Evolutionary conservation across 2,797 vertebrate species (phyloP).

Genomic region (Pachyuromys duprasi): DNA sequence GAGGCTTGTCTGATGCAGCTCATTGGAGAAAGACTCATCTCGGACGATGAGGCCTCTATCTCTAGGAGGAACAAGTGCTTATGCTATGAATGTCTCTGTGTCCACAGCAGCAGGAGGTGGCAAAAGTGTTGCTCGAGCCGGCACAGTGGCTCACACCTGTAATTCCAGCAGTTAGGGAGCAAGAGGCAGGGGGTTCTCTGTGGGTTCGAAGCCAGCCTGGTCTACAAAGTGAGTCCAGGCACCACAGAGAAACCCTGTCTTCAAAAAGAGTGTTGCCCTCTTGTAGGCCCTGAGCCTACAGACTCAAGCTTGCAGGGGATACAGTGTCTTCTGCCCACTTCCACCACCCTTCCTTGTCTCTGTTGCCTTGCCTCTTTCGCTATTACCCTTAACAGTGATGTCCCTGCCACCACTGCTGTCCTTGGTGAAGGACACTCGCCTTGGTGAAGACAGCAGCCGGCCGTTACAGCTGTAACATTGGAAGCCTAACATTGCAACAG

Average conservation of each 20-base stretch:
- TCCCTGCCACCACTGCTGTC: not conserved
- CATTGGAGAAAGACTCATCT: not conserved
- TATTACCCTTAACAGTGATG: too few relatives aligned
- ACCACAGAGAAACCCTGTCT: too few relatives aligned
- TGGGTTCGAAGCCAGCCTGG: too few relatives aligned
- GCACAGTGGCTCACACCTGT: too few relatives aligned
- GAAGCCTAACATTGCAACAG: too few relatives aligned
- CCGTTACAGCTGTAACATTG: not conserved
- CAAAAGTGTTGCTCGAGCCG: not conserved
- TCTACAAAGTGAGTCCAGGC: too few relatives aligned
- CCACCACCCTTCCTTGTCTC: not conserved
- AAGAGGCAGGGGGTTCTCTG: too few relatives aligned
- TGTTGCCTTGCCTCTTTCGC: not conserved
- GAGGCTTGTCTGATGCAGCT: not conserved
- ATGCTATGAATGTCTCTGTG: not conserved
- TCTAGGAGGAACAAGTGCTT: not conserved
- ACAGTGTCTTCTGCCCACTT: not conserved
- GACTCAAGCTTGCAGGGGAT: not conserved
- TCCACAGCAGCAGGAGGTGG: not conserved
- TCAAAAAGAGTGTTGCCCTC: too few relatives aligned
- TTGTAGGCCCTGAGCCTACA: not conserved
- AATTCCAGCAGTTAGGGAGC: too few relatives aligned
- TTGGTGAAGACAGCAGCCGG: not conserved
- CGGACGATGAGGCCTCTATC: not conserved
- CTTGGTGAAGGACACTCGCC: too few relatives aligned